These are phyloP conservation scores for Tetrao urogallus DNA, from an alignment of 2,113 vertebrate species.

Conservation along the genomic window DNA sequence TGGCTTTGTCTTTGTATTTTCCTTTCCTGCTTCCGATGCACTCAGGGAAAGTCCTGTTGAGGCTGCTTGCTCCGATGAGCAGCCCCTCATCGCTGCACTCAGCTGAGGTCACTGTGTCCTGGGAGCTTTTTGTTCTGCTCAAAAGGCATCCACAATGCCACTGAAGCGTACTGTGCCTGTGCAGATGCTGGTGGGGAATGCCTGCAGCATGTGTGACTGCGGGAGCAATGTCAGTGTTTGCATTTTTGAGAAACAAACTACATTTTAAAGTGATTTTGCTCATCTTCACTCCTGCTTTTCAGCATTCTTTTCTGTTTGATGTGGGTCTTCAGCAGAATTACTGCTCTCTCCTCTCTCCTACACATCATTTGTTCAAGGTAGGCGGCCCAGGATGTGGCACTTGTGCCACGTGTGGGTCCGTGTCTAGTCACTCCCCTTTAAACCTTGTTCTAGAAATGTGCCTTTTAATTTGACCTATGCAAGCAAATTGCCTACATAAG, in stretches of 20 bases:
- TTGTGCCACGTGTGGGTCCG: background rate
- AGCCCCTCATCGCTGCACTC: slow-evolving; percentile 15
- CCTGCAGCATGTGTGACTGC: slow-evolving; percentile 8
- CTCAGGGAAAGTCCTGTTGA: background rate
- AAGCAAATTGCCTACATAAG: background rate
- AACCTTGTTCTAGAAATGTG: background rate
- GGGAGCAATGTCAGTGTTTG: background rate
- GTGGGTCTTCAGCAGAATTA: background rate
- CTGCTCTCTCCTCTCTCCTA: background rate
- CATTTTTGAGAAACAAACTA: background rate
- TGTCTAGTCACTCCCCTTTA: background rate
- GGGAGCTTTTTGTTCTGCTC: slow-evolving; percentile 58
- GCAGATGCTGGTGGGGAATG: background rate
- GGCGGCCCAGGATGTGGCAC: background rate
- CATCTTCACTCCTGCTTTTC: background rate
- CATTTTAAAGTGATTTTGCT: slow-evolving; percentile 5
- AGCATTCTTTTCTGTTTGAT: background rate
- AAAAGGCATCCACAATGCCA: slow-evolving; percentile 42
- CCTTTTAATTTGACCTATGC: slow-evolving; percentile 38
- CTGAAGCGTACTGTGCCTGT: slow-evolving; percentile 44
- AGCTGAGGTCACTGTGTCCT: slow-evolving; percentile 40
- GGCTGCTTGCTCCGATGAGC: background rate
- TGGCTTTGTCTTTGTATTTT: slow-evolving; percentile 11
- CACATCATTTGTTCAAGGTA: background rate
- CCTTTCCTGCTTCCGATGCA: background rate